Base-by-base conservation (phyloP, 2,797 vertebrate genomes). In the Prunella strophiata region DNA sequence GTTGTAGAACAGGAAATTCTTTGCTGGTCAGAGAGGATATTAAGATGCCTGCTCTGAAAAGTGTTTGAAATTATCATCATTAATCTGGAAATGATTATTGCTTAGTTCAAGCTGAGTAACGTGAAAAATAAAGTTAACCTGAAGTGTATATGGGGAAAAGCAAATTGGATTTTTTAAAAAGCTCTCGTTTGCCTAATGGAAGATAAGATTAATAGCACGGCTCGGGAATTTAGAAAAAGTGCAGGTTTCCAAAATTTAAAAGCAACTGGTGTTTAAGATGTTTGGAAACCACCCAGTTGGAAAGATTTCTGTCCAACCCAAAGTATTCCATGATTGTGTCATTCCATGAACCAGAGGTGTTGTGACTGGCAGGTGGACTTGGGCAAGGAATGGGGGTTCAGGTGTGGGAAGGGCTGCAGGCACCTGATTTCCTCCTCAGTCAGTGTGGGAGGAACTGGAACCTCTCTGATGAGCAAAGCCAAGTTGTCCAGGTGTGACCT, bases 1-100 rank as follows among this genome's bases (percentile, higher is more conserved):
- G 72, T 94, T 86, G 94, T 95, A 96, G 94, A 96, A 94, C 95
- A 96, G 95, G 96, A 96, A 96, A 95, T 95, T 95, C 96, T 96
- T 74, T 1, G 45, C 85, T 94, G 95, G 91, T 94, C 91, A 45
- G 86, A 93, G 78, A 95, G 94, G 95, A 94, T 97, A 97, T 96
- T 95, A 93, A 95, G 93, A 94, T 80, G 72, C 85, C 78, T 68
- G 78, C 59, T 89, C 94, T 80, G 94, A 95, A 89, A 95, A 97
- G 92, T 65, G 94, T 92, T 94, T 91, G 94, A 92, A 96, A 95
- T 97, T 94, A 95, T 97, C 92, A 45, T 93, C 93, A 80, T 95
- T 93, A 96, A 91, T 93, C 92, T 95, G 91, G 84, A 92, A 94
- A 93, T 94, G 83, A 97, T 95, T 96, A 88, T 94, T 95, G 95